Conservation (phyloP, 2,113 vertebrate species). For the Lophius piscatorius region DNA sequence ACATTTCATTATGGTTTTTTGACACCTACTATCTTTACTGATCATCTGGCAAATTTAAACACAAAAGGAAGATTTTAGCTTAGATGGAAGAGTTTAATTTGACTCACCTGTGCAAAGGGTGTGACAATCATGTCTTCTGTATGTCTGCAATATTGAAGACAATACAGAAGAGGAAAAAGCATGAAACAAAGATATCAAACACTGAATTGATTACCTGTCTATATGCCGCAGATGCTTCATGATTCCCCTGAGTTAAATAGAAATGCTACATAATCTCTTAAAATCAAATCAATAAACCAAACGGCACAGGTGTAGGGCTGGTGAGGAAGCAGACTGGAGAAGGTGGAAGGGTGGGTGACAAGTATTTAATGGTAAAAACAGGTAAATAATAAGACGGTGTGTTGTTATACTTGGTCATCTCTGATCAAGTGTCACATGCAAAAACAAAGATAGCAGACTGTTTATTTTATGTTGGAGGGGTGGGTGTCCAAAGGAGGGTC, state of each 20-base stretch:
- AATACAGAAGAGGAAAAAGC: conserved; percentile 1
- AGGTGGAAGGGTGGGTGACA: conserved; percentile 31
- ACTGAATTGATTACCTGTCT: neutral
- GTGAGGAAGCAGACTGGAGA: conserved; percentile 29
- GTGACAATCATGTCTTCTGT: conserved; percentile 98
- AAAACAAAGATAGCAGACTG: conserved; percentile 41
- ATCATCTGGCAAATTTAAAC: conserved; percentile 12
- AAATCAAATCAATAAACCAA: neutral
- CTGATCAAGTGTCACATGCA: conserved; percentile 56
- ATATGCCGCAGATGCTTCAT: neutral
- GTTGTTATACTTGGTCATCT: conserved; percentile 26
- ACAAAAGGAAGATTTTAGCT: neutral
- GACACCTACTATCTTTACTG: conserved; percentile 4
- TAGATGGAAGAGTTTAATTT: neutral
- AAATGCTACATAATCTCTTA: neutral
- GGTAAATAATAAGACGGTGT: conserved; percentile 25
- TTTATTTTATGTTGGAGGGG: conserved; percentile 35
- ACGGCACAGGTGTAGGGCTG: neutral
- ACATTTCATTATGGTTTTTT: conserved; percentile 11
- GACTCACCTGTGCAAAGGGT: conserved; percentile 91
- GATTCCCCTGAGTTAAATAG: neutral
- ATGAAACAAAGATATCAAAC: conserved; percentile 8
- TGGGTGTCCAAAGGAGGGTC: neutral
- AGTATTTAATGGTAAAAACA: conserved; percentile 20
- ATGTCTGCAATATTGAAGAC: conserved; percentile 79